phyloP scores from a whole-genome alignment of 2,113 vertebrate species.

The Prochilodus magdalenae region DNA sequence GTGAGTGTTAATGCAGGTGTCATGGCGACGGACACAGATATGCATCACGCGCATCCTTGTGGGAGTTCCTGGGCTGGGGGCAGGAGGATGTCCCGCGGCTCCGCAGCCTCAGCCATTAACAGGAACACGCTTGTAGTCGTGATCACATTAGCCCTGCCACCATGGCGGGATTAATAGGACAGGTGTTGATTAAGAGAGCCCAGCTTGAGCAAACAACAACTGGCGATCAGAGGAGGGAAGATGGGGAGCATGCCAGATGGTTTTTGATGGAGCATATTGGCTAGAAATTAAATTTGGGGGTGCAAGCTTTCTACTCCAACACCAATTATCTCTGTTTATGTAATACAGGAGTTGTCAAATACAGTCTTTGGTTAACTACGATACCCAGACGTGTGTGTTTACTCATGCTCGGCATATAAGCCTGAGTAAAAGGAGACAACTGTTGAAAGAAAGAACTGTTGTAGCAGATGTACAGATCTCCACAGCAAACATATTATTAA shows the following conservation, averaged over 20 bases:
- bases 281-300: constrained; percentile 73
- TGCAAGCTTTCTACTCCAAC: constrained; percentile 58
- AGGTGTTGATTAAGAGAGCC: constrained; percentile 71
- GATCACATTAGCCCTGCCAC: constrained; percentile 65
- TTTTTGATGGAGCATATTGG: constrained; percentile 71
- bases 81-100: constrained; percentile 42
- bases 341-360: constrained; percentile 51
- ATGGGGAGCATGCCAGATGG: constrained; percentile 70
- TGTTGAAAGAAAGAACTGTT: not conserved
- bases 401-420: not conserved
- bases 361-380: constrained; percentile 41
- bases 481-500: too few species aligned
- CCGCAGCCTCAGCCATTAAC: constrained; percentile 54
- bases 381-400: constrained; percentile 14
- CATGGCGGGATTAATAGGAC: constrained; percentile 76
- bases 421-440: not conserved
- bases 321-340: constrained; percentile 61
- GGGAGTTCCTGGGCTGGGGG: constrained; percentile 62
- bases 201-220: constrained; percentile 62
- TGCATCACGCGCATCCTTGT: constrained; percentile 70
- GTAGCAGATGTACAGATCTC: too few species aligned
- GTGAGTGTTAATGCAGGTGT: constrained; percentile 73
- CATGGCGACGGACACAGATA: constrained; percentile 68
- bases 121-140: constrained; percentile 55
- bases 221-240: constrained; percentile 46